Conservation (phyloP, 1,140 invertebrate genomes). For the Pseudomyrmex cubaensis region DNA sequence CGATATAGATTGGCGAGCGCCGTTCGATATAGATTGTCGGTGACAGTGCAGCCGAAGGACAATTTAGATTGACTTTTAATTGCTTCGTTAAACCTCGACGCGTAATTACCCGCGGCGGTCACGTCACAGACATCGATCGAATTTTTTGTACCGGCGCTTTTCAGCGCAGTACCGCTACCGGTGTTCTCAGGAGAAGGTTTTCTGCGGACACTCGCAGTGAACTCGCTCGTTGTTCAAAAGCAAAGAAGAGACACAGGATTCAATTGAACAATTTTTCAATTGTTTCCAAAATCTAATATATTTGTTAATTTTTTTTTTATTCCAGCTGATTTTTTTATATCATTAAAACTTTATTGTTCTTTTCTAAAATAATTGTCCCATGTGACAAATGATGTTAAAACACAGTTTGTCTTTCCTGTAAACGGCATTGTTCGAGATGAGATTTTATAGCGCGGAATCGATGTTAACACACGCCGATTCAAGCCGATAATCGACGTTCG, state of each 20-base stretch:
- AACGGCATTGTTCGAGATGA: too few species aligned
- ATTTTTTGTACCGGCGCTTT: conserved; percentile 52
- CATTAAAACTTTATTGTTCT: too few species aligned
- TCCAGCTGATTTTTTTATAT: too few species aligned
- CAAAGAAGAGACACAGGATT: too few species aligned
- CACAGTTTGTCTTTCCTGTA: too few species aligned
- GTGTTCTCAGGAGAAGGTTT: background rate
- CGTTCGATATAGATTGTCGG: background rate
- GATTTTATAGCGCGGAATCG: background rate
- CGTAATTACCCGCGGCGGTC: conserved; percentile 66
- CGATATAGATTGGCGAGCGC: background rate
- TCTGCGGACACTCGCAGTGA: too few species aligned
- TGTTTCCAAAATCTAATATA: too few species aligned
- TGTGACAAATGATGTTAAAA: too few species aligned
- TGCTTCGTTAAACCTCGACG: conserved; percentile 54
- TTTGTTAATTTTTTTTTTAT: too few species aligned
- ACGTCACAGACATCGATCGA: conserved; percentile 31
- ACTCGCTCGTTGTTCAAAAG: too few species aligned
- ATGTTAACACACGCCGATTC: conserved; percentile 11
- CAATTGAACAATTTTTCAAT: too few species aligned
- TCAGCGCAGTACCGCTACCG: conserved; percentile 38
- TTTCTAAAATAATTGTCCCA: too few species aligned
- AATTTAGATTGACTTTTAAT: conserved; percentile 72
- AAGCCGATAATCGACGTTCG: background rate
- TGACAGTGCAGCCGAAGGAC: conserved; percentile 64